Evolutionary conservation across 2,888 invertebrate species (phyloP).

Genomic region (Nebria salina): DNA sequence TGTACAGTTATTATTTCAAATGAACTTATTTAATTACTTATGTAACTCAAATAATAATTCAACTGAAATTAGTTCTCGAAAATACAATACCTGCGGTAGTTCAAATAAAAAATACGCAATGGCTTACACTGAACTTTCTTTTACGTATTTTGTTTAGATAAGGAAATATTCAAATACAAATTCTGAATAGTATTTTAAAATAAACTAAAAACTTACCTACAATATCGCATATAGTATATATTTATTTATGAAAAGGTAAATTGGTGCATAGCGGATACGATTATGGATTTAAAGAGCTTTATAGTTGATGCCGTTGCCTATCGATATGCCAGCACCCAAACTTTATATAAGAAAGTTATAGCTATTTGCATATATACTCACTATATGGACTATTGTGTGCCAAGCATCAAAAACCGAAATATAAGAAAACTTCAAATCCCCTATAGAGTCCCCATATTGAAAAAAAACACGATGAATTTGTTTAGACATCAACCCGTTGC

Average conservation of each 20-base stretch:
- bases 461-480: constrained; percentile 26
- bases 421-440: constrained; percentile 16
- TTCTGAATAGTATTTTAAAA: no score
- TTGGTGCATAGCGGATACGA: neutral
- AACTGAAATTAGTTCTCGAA: no score
- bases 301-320: neutral
- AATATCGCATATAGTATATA: no score
- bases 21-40: no score
- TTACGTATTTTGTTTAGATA: no score
- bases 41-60: no score
- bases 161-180: no score
- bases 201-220: no score
- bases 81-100: no score
- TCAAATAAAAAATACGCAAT: no score
- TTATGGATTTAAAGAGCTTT: constrained; percentile 19
- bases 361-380: neutral
- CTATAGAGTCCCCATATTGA: constrained; percentile 5
- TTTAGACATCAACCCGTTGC: constrained; percentile 18
- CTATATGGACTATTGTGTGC: neutral
- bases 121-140: no score
- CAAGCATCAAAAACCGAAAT: constrained; percentile 4
- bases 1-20: no score
- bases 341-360: constrained; percentile 7
- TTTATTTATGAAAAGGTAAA: neutral
- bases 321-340: neutral